Base-by-base conservation (phyloP, 2,888 invertebrate genomes). In the Epistrophe grossulariae region DNA sequence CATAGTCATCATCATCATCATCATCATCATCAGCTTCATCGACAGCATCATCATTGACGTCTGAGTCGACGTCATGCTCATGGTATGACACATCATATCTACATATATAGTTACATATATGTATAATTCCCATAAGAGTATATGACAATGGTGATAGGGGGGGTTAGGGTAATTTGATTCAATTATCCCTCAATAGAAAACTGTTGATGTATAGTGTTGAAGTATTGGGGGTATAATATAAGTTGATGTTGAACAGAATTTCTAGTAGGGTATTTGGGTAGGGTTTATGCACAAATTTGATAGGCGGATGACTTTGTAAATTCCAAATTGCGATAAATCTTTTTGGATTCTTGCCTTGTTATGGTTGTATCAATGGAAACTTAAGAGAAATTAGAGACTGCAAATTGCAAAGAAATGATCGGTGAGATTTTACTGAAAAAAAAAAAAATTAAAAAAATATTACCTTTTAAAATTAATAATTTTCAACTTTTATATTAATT, bases 171-270 rank as follows among this genome's bases (percentile, higher is more conserved):
- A 81, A 85, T 85, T 85, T 85, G 73, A 85, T 78, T 85, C 85
- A 85, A 81, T 85, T 85, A 85, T 85, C 68, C 57, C 62, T 72
- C 81, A 78, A 78, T 78, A 73, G 73, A 68, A 70, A 85, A 85
- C 81, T 81, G 81, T 81, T 84, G 84, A 70, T 78, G 60, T 66
- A 77, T 66, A 68, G 52, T 66, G 64, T 45, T 59, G 68, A 70
- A 62, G 11, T 73, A 35, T 50, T 50, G 24, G 66, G 68, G 60
- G 38, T 43, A 68, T 78, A 50, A 17, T 24, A 24, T 24, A 48
- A 24, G 40, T 78, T 64, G 78, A 50, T 66, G 40, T 72, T 78
- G 66, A 66, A 78, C 50, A 72, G 45, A 66, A 45, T 77, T 60
- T 68, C 40, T 9, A 77, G 50, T 59, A 57, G 68, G 31, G 35